Conservation (phyloP, 2,797 vertebrate genomes). For the Netta rufina region DNA sequence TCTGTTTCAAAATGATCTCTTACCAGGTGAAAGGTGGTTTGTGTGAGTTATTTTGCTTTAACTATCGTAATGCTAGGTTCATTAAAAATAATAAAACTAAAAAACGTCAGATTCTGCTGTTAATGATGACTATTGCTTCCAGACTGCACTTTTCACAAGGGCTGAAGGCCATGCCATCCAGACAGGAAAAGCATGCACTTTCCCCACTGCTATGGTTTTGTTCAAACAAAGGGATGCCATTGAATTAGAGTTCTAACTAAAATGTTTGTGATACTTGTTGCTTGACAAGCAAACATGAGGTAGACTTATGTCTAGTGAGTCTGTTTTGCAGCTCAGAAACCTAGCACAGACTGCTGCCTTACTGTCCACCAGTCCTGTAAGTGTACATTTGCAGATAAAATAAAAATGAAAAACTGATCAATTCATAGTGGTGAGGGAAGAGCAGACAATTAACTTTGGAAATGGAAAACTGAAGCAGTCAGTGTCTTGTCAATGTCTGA, state of each 20-base stretch:
- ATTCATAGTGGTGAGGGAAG: not conserved
- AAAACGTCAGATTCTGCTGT: not conserved
- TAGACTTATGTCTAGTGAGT: not conserved
- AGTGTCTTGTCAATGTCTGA: not conserved
- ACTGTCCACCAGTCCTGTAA: not conserved
- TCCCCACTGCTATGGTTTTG: rapidly evolving
- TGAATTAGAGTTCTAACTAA: not conserved
- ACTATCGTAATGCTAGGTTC: not conserved
- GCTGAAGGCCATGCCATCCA: not conserved
- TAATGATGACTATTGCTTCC: not conserved
- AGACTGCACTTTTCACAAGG: too few species aligned
- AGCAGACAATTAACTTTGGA: not conserved
- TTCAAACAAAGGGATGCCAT: not conserved
- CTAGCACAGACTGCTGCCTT: not conserved
- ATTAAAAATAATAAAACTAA: not conserved
- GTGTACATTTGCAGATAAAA: not conserved
- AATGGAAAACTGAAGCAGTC: not conserved
- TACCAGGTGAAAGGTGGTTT: not conserved
- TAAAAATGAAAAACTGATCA: not conserved
- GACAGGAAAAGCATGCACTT: rapidly evolving
- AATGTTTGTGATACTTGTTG: not conserved
- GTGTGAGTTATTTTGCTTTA: not conserved
- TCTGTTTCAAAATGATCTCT: not conserved
- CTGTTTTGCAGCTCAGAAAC: not conserved
- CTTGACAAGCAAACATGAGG: not conserved